A percentile compares a stretch with the other conserved stretches of the same genome.
phyloP scores from a whole-genome alignment of 1,140 invertebrate species.

The Matsumurasca onukii region DNA sequence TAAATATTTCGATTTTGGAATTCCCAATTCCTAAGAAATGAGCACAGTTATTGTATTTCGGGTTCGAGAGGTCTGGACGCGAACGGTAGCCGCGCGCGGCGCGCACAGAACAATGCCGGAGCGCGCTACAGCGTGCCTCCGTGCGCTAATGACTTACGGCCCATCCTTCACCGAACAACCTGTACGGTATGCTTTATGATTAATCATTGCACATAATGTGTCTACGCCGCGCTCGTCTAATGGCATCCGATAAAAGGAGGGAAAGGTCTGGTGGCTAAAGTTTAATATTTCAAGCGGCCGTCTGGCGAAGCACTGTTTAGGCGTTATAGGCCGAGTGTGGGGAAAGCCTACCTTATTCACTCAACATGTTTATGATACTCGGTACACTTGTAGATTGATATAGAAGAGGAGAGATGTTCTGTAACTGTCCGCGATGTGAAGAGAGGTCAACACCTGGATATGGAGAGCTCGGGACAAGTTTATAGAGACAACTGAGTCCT shows the following conservation, averaged over 20 bases:
- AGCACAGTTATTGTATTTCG: too few species aligned
- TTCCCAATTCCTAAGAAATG: too few species aligned
- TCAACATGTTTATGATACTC: not conserved
- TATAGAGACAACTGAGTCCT: too few species aligned
- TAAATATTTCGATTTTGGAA: too few species aligned
- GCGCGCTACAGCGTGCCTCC: not conserved
- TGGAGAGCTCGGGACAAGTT: too few species aligned
- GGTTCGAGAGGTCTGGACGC: too few species aligned
- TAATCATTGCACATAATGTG: conserved; percentile 31
- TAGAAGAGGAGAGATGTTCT: too few species aligned
- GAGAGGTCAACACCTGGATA: too few species aligned
- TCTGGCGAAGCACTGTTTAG: not conserved
- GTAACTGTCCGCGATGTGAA: too few species aligned
- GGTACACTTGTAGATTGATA: too few species aligned
- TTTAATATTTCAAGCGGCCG: conserved; percentile 14
- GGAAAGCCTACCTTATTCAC: not conserved
- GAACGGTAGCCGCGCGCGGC: too few species aligned
- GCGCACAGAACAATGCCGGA: not conserved
- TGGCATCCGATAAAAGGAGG: conserved; percentile 21
- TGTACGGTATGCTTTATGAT: conserved; percentile 32
- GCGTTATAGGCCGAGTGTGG: conserved; percentile 25
- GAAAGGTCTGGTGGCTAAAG: conserved; percentile 24
- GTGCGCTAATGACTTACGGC: not conserved
- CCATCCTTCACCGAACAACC: conserved; percentile 13
- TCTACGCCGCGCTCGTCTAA: conserved; percentile 12